Percentiles rank a stretch among this genome's conserved stretches.
phyloP scores from a whole-genome alignment of 2,113 vertebrate genomes.

The Lamprotornis superbus region DNA sequence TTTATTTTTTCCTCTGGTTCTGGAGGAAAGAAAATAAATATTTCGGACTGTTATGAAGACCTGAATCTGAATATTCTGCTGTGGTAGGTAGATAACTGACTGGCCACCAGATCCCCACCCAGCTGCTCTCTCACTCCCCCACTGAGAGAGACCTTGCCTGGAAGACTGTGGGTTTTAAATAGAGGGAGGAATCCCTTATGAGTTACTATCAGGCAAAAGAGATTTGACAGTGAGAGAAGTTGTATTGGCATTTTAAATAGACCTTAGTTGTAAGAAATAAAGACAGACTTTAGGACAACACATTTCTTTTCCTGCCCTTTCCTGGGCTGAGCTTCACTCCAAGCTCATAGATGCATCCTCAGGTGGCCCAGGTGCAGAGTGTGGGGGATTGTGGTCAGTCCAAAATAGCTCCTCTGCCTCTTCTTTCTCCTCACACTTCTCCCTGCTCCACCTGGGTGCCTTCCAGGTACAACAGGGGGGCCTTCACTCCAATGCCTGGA shows the following conservation, averaged over 20 bases:
- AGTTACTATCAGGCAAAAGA: not conserved
- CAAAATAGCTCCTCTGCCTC: accelerated
- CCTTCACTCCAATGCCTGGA: accelerated
- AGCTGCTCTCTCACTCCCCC: not conserved
- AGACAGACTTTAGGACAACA: not conserved
- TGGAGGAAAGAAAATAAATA: not conserved
- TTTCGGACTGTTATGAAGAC: not conserved
- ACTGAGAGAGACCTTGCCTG: accelerated
- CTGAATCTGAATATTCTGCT: not conserved
- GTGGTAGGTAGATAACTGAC: accelerated
- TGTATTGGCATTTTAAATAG: not conserved
- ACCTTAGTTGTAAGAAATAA: not conserved
- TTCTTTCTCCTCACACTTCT: not conserved
- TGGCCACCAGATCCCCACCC: not conserved
- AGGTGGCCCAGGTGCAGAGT: not conserved
- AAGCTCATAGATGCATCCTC: too few species aligned
- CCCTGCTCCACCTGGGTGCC: not conserved
- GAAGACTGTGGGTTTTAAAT: not conserved
- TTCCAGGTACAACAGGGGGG: too few species aligned
- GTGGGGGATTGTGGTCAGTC: accelerated
- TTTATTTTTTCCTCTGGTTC: not conserved
- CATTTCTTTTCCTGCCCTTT: not conserved
- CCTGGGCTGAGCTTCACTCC: too few species aligned
- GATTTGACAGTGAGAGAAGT: not conserved
- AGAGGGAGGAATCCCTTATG: accelerated